Base-by-base conservation (phyloP, 2,888 invertebrate species). In the Melinopterus prodromus region DNA sequence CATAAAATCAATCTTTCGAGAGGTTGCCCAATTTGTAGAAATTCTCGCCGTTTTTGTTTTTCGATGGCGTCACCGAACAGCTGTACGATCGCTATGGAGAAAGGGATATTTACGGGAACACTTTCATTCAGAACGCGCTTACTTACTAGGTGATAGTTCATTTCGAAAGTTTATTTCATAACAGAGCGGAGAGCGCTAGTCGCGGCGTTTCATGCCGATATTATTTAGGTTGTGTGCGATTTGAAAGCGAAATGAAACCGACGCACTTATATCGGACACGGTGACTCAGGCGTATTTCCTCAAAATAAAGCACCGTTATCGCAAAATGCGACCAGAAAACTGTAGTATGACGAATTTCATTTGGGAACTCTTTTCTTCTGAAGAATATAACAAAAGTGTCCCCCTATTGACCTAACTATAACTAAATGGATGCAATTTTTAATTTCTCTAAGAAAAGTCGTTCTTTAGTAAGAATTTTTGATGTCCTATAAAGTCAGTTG, bases 131-230 rank as follows among this genome's bases (percentile, higher is more conserved):
- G 53, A 53, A 12, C 53, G 53, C 53, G 53, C 53, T 53, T 53
- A 12, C 53, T 53, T 53, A 53, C 53, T 53, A 53, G 53, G 53
- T 53, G 53, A 53, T 53, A 53, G 53, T 53, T 53, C 53, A 53
- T 53, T 53, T 53, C 53, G 53, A 53, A 53, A 53, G 53, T 53
- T 53, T 53, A 53, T 53, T 53, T 53, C 53, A 53, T 53, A 53
- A 53, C 53, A 53, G 53, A 1, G 53, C 53, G 53, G 53, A 53
- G 53, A 53, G 53, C 53, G 53, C 53, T 53, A 53, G 53, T 53
- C 53, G 53, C 7, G 53, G 53, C 7, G 53, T 53, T 53, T 53
- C 53, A 12, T 53, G 53, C 53, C 53, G 53, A 53, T 53, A 53
- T 53, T 53, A 53, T 53, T 53, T 53, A 53, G 53, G 53, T 53